Evolutionary conservation across 2,113 vertebrate species (phyloP).

Genomic region (Grallaria varia): DNA sequence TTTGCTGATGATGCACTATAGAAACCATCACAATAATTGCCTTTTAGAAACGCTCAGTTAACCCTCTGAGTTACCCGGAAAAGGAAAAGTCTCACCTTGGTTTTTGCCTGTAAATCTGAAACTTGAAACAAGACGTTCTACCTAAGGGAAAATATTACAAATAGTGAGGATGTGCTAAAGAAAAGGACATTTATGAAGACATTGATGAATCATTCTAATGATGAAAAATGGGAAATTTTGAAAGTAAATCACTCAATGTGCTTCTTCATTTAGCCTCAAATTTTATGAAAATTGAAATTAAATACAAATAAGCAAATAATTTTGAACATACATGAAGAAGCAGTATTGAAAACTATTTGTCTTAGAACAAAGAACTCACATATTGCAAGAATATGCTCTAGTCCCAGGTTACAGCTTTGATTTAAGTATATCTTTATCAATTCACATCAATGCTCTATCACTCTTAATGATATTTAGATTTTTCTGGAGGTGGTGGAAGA

Average conservation of each 20-base stretch:
- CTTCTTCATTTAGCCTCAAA: background rate
- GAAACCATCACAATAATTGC: background rate
- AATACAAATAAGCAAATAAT: background rate
- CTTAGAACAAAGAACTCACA: accelerated
- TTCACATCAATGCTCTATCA: background rate
- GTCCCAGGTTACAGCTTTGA: background rate
- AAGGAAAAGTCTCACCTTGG: background rate
- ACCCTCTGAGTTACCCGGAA: background rate
- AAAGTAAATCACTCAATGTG: background rate
- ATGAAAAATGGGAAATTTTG: background rate
- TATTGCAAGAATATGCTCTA: background rate
- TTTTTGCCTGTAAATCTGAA: background rate
- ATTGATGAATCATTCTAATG: background rate
- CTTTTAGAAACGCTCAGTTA: background rate
- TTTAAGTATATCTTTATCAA: background rate
- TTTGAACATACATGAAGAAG: background rate
- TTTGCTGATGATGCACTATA: background rate
- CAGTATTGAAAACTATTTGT: background rate
- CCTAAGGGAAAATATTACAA: background rate
- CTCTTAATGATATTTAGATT: background rate
- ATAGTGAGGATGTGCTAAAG: background rate
- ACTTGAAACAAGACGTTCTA: background rate
- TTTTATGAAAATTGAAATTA: background rate
- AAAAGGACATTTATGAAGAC: background rate
- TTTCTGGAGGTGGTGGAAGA: background rate